phyloP scores from a whole-genome alignment of 2,113 vertebrate genomes.

The Hipposideros armiger region DNA sequence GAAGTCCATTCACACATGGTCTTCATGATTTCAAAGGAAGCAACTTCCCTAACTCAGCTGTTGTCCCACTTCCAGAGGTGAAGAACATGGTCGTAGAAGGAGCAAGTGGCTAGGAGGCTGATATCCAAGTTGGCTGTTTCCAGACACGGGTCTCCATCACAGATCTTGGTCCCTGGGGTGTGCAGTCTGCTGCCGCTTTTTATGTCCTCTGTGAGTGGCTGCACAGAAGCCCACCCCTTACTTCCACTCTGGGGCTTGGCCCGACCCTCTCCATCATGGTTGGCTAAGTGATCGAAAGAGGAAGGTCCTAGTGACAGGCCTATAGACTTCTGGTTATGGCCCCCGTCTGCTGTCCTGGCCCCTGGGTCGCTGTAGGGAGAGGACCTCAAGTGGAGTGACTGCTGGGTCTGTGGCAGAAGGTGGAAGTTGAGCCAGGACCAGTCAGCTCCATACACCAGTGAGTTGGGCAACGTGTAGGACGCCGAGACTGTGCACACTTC shows the following conservation, averaged over 20 bases:
- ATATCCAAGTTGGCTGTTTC: not conserved
- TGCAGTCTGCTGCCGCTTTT: rapidly evolving
- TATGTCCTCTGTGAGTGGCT: not conserved
- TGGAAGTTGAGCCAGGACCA: constrained; percentile 89
- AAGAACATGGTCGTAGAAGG: constrained; percentile 95
- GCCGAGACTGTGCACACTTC: constrained; percentile 87
- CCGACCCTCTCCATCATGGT: constrained; percentile 86
- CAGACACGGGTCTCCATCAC: rapidly evolving
- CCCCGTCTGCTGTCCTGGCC: constrained; percentile 32
- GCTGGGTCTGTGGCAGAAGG: constrained; percentile 53
- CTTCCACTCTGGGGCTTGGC: not conserved
- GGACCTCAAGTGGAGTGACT: rapidly evolving
- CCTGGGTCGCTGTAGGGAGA: constrained; percentile 34
- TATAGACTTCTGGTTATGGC: constrained; percentile 88
- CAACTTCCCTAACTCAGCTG: constrained; percentile 60
- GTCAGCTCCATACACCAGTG: constrained; percentile 95
- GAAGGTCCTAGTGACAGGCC: constrained; percentile 89
- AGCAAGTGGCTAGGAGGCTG: constrained; percentile 94
- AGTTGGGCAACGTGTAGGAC: constrained; percentile 92
- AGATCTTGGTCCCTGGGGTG: not conserved
- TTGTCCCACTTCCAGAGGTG: constrained; percentile 96
- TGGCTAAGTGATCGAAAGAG: constrained; percentile 89
- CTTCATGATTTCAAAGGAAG: not conserved
- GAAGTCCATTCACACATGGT: not conserved
- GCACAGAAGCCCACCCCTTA: not conserved